Base-by-base conservation (phyloP, 1,140 invertebrate genomes). In the Diploscapter pachys region DNA sequence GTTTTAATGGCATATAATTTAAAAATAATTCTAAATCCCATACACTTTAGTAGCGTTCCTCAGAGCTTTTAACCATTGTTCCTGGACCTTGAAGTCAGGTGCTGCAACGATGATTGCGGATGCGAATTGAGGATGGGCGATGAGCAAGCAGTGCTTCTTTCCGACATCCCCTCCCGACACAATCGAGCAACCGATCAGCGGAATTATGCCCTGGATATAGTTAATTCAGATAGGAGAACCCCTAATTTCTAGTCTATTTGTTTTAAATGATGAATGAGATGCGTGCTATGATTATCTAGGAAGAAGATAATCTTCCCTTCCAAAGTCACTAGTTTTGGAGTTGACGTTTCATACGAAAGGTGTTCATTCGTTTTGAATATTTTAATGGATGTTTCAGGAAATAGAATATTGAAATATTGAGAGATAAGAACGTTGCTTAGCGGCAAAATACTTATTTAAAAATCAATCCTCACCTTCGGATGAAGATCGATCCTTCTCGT, bases 31-130 rank as follows among this genome's bases (percentile, higher is more conserved):
- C 31, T 50, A 6, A n/a, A 48, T 50, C 62, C n/a, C 65, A 64
- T 69, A 80, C 79, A 80, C 78, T 66, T 80, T 80, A 4, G 79
- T 80, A 0, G 79, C 79, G 55, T 78, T 80, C 51, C 79, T 57
- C 52, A 80, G 68, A 5, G 75, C 69, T 13, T 66, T 72, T 69
- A 80, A 52, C 79, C 79, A 80, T 59, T 56, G 68, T 11, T 80
- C 79, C 54, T 80, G 79, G 6, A 72, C 62, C 51, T 75, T 74
- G 54, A 66, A 57, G 48, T 80, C 79, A 63, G 72, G 55, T 13
- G 79, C 78, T 9, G 72, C 73, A 2, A 80, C 72, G 54, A 80
- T 80, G 56, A 80, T 66, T 13, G 79, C 72, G 3, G 64, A 61
- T 9, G 75, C 69, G 5, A 76, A 64, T 56, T 80, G 78, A 3